Conservation (phyloP, 2,797 vertebrate species). For the Anguilla marmorata region DNA sequence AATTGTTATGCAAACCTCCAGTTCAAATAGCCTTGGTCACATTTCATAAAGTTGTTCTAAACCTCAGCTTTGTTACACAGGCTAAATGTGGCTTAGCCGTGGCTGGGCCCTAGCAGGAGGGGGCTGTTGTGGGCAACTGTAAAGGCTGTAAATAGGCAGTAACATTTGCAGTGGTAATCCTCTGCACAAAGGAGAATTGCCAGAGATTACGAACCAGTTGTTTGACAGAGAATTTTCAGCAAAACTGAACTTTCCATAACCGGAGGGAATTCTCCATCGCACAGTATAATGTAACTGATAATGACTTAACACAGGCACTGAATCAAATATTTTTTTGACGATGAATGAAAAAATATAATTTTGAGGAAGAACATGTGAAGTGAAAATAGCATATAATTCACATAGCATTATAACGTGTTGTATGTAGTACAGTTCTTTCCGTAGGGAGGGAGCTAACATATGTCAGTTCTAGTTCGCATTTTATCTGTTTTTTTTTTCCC, state of each 20-base stretch:
- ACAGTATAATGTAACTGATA: background rate
- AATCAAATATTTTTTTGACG: background rate
- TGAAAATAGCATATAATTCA: background rate
- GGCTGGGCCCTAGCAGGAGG: conserved; percentile 66
- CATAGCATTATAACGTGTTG: background rate
- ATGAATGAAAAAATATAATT: background rate
- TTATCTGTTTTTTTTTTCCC: background rate
- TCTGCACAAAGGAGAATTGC: conserved; percentile 71
- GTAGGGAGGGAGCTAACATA: background rate
- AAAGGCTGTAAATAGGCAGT: conserved; percentile 78
- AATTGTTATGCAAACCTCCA: conserved; percentile 60
- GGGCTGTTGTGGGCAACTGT: conserved; percentile 76
- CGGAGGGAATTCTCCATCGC: conserved; percentile 52
- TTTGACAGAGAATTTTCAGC: conserved; percentile 76
- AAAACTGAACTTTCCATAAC: conserved; percentile 77
- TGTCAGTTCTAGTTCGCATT: background rate
- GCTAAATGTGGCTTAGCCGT: conserved; percentile 74
- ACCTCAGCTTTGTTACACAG: conserved; percentile 72
- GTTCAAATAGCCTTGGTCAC: conserved; percentile 49
- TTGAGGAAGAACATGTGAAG: background rate
- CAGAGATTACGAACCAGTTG: conserved; percentile 76
- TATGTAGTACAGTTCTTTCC: background rate
- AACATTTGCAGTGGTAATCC: conserved; percentile 79
- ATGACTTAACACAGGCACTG: background rate
- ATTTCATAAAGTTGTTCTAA: conserved; percentile 66